Evolutionary conservation across 1,140 invertebrate genomes (phyloP), one percentile per base, ranked within the genome.

Genomic region (Drosophila sucinea): DNA sequence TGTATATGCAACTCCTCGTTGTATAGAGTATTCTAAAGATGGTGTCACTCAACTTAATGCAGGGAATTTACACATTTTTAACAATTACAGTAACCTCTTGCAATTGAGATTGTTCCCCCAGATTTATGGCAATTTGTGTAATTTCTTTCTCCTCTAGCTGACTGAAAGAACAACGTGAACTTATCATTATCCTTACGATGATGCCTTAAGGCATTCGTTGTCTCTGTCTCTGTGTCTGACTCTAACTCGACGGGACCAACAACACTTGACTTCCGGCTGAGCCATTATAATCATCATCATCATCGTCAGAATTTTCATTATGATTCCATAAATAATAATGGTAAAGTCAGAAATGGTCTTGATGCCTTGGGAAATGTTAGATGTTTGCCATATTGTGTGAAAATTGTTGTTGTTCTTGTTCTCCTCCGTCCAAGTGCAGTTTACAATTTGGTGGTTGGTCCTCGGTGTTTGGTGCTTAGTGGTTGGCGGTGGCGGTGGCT

Each of bases 181-280:
- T 51, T 25, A 25, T 51, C 44, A 51, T 51, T 51, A 51, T 51
- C 44, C 23, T 51, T 10, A 10, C 11, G 3, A 27, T 25, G 25
- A 51, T 27, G 44, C 17, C 65, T 67, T 35, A 41, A 11, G 55
- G 63, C 29, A 3, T 4, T 10, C 10, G 10, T 10, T 10, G 35
- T 38, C 35, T 38, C 35, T 38, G 35, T n/a, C 35, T 38, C 3
- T 51, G 67, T 40, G 17, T 44, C 27, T 60, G 41, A 60, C 41
- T 25, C 60, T 25, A 17, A 33, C 54, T 32, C 40, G 40, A 62
- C 58, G 23, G 6, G 47, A 57, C 60, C 64, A 72, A 60, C 47
- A 40, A 47, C 79, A 85, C 81, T 84, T 85, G 81, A 84, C 81
- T 84, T 85, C 70, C 81, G 73, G 77, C 66, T 73, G 62, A 47